A percentile compares a stretch with the other conserved stretches of the same genome.
phyloP scores from a whole-genome alignment of 2,888 invertebrate genomes.

The Dichetophora obliterata region DNA sequence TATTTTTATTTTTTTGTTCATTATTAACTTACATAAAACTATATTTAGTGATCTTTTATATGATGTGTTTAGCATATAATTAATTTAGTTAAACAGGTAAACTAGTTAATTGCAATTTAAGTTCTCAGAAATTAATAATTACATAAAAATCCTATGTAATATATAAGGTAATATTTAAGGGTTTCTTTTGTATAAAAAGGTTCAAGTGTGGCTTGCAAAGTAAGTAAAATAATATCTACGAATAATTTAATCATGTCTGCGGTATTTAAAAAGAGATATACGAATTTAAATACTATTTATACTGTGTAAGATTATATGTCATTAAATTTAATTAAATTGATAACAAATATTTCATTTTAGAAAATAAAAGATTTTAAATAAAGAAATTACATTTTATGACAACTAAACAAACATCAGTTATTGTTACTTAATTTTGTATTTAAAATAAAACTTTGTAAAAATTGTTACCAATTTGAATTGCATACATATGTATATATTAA shows the following conservation, averaged over 20 bases:
- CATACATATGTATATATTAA: background rate
- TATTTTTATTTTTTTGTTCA: constrained; percentile 14
- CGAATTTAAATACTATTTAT: background rate
- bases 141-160: constrained; percentile 15
- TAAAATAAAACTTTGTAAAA: constrained; percentile 8
- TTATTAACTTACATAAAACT: constrained; percentile 21
- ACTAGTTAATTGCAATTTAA: constrained; percentile 11
- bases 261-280: background rate
- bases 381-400: constrained; percentile 18
- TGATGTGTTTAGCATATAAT: constrained; percentile 10
- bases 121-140: constrained; percentile 21
- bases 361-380: constrained; percentile 4
- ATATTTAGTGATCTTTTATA: constrained; percentile 7
- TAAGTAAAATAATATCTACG: background rate
- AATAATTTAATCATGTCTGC: background rate
- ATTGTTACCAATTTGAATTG: background rate
- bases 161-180: background rate
- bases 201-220: constrained; percentile 14
- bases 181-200: background rate
- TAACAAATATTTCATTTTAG: background rate
- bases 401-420: background rate
- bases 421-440: background rate
- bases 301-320: background rate
- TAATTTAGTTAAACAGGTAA: background rate
- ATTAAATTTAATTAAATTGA: background rate